Base-by-base conservation (phyloP, 2,113 vertebrate genomes). In the Garra rufa region DNA sequence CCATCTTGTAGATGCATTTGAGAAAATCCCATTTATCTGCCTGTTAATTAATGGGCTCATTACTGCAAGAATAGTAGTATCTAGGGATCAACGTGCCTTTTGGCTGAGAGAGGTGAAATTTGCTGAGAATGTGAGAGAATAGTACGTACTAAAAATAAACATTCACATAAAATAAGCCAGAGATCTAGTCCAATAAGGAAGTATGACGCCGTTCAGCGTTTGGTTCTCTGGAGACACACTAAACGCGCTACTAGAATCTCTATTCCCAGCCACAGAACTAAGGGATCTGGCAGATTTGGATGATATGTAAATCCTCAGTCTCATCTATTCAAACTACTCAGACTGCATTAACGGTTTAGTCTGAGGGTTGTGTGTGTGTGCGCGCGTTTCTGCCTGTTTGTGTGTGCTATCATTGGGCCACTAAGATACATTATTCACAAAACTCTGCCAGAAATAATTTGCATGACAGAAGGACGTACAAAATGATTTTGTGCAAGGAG, bases 401-500 rank as follows among this genome's bases (percentile, higher is more conserved):
- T 81, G 83, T 75, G 80, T 70, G 88, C 74, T 85, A 48, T 85
- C 83, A 87, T 87, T 87, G 83, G 79, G 77, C 67, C 84, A 82
- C 52, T 75, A 71, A 76, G 78, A 83, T 81, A 86, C 87, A 85
- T 86, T 92, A 86, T 91, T 92, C 83, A 89, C 55, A 81, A 87
- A 90, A 91, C 75, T 82, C 80, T 87, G 88, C 84, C 88, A 81
- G 86, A 76, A 86, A 89, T 92, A 85, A 92, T 92, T 92, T 90
- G 90, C 92, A 92, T 91, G 91, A 92, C 87, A 93, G 88, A 92
- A 84, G 75, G 55, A 88, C 87, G 89, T 85, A 85, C 83, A 82
- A 88, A 92, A 92, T 91, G 89, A 91, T 91, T 86, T 34, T 85
- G 82, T 76, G 65, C 11, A 59, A 83, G 13, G 81, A 87, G 65